Percentiles rank a stretch among this genome's conserved stretches.
These are phyloP conservation scores for Chionomys nivalis DNA, from an alignment of 2,113 vertebrate genomes.

Conservation along the genomic window DNA sequence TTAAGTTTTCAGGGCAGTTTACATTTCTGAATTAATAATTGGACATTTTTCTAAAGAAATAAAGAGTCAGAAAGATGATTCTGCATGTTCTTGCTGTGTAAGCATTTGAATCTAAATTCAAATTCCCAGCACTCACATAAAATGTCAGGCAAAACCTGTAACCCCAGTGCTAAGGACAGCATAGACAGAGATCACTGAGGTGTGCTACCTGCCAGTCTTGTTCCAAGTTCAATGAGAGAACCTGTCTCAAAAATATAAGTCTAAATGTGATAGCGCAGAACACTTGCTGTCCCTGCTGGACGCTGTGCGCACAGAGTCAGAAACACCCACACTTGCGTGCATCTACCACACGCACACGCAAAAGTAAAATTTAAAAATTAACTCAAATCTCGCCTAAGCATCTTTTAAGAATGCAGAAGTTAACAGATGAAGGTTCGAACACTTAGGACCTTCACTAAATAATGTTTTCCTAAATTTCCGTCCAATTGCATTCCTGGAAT, in stretches of 20 bases:
- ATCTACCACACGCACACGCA: not conserved
- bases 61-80: not conserved
- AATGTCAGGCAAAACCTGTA: not conserved
- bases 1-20: not conserved
- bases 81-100: not conserved
- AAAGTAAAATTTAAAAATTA: not conserved
- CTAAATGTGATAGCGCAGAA: too few species aligned
- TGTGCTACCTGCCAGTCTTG: not conserved
- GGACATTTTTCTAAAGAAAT: not conserved
- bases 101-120: not conserved
- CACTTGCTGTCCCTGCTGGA: not conserved
- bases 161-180: not conserved
- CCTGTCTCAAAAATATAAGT: not conserved
- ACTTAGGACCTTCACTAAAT: conserved; percentile 14
- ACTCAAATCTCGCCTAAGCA: not conserved
- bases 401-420: not conserved
- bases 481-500: not conserved
- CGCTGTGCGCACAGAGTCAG: not conserved
- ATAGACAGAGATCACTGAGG: not conserved
- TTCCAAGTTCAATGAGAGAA: not conserved
- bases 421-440: not conserved
- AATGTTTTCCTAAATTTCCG: not conserved
- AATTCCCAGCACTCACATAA: not conserved
- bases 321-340: not conserved
- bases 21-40: conserved; percentile 7